Conservation (phyloP, 1,140 invertebrate species). For the Coptotermes formosanus region DNA sequence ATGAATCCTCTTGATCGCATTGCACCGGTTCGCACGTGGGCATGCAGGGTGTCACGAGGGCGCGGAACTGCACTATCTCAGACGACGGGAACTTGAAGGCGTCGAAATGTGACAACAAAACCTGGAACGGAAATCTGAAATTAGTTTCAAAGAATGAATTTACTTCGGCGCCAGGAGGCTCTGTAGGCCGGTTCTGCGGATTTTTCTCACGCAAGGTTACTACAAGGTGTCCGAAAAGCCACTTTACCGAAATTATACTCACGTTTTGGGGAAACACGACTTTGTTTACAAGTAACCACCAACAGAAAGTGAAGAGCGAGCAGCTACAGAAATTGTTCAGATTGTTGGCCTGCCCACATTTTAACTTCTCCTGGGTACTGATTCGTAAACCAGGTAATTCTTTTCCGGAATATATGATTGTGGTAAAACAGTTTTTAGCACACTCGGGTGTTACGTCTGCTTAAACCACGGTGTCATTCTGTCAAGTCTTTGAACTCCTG, state of each 20-base stretch:
- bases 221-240: neutral
- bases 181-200: neutral
- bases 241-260: too few relatives aligned
- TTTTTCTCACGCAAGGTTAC: neutral
- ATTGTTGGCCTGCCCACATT: too few relatives aligned
- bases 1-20: conserved; percentile 75
- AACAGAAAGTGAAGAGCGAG: too few relatives aligned
- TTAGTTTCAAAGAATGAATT: neutral
- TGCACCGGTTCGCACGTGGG: conserved; percentile 87
- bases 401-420: too few relatives aligned
- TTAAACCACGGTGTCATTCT: too few relatives aligned
- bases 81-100: conserved; percentile 96
- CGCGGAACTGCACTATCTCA: conserved; percentile 91
- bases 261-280: neutral
- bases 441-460: too few relatives aligned
- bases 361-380: too few relatives aligned
- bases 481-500: too few relatives aligned
- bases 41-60: conserved; percentile 90
- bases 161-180: neutral
- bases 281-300: too few relatives aligned
- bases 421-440: too few relatives aligned
- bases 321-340: too few relatives aligned
- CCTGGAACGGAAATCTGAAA: conserved; percentile 52
- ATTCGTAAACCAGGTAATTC: too few relatives aligned
- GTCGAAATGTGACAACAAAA: conserved; percentile 88